Percentiles rank a stretch among this genome's conserved stretches.
Evolutionary conservation across 2,113 vertebrate genomes (phyloP).

Genomic region (Meleagris gallopavo): DNA sequence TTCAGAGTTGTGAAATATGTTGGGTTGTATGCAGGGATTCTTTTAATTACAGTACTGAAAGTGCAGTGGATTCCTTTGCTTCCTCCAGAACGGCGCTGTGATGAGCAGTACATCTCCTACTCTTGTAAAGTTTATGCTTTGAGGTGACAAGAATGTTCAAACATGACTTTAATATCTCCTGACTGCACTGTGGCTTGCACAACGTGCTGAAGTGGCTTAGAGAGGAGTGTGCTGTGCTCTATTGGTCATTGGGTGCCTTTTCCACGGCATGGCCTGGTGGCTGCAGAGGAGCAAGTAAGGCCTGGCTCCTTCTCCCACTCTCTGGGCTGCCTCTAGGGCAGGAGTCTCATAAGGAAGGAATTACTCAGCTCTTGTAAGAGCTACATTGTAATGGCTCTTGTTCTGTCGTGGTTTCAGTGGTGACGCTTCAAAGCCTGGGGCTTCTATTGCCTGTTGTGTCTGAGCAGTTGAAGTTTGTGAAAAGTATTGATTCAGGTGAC

Average conservation of each 20-base stretch:
- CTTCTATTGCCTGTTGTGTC: slow-evolving; percentile 3
- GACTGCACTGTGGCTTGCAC: neutral
- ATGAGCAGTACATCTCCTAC: neutral
- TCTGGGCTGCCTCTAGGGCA: neutral
- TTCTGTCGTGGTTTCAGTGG: neutral
- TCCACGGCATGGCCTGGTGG: rapidly evolving
- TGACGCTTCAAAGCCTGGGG: neutral
- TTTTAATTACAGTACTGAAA: neutral
- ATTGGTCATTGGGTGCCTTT: neutral
- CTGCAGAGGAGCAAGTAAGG: neutral
- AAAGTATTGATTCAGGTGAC: neutral
- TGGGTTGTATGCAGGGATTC: neutral
- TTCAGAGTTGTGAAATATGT: neutral
- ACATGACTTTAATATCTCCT: neutral
- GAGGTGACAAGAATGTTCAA: neutral
- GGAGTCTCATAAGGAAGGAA: neutral
- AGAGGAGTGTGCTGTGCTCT: rapidly evolving
- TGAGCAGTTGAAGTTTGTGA: neutral
- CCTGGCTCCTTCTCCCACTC: neutral
- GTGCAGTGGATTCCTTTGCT: neutral
- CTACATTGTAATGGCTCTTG: neutral
- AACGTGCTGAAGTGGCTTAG: rapidly evolving
- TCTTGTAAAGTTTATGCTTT: neutral
- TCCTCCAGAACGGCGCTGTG: neutral
- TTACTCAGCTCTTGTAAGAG: neutral